phyloP scores from a whole-genome alignment of 1,140 invertebrate genomes.

The Drosophila gunungcola region DNA sequence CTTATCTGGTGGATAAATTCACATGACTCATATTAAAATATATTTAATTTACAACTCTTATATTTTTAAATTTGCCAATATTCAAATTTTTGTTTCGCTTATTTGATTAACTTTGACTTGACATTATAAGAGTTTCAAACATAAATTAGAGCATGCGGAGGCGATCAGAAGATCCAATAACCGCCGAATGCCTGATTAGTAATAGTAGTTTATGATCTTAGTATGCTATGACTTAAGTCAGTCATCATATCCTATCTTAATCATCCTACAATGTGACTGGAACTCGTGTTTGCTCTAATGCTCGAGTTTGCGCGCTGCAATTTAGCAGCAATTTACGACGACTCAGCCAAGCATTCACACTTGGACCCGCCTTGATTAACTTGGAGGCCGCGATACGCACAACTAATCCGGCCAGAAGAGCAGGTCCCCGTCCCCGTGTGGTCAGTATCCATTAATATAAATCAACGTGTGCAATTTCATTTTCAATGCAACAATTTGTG shows the following conservation, averaged over 20 bases:
- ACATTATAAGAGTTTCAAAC: no score
- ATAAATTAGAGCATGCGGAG: no score
- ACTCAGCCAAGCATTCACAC: slow-evolving; percentile 9
- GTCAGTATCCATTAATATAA: slow-evolving; percentile 48
- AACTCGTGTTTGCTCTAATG: slow-evolving; percentile 1
- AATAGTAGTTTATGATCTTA: neutral
- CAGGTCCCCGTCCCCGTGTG: neutral
- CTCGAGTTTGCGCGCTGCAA: slow-evolving; percentile 4
- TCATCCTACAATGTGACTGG: slow-evolving; percentile 13
- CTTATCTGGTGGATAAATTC: no score
- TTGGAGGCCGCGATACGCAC: neutral
- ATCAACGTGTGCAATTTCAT: slow-evolving; percentile 45
- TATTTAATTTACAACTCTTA: no score
- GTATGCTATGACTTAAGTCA: neutral
- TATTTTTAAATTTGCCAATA: no score
- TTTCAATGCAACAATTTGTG: slow-evolving; percentile 61
- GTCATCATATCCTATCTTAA: neutral
- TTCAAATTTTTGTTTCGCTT: no score
- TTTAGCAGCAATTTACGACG: slow-evolving; percentile 32
- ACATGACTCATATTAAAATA: no score
- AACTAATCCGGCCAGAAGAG: slow-evolving; percentile 6
- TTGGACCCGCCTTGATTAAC: slow-evolving; percentile 6
- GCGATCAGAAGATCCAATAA: no score
- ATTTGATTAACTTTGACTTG: no score
- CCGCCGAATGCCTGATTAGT: no score